phyloP scores from a whole-genome alignment of 2,797 vertebrate genomes.

The Macropodus opercularis region DNA sequence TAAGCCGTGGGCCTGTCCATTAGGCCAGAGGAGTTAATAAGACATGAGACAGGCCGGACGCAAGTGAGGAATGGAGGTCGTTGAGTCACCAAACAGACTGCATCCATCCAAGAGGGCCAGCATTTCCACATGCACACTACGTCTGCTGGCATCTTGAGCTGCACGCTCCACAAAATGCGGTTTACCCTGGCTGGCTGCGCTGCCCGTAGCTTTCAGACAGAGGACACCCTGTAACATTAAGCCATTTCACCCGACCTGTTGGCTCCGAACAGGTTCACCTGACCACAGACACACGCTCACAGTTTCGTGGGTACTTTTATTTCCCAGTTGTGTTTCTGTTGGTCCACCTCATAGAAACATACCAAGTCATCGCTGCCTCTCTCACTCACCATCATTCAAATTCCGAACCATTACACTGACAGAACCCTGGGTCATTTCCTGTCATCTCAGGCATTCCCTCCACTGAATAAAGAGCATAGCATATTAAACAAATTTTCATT shows the following conservation, averaged over 20 bases:
- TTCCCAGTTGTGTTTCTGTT: slow-evolving; percentile 57
- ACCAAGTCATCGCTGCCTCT: slow-evolving; percentile 53
- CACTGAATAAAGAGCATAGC: slow-evolving; percentile 34
- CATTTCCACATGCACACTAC: slow-evolving; percentile 40
- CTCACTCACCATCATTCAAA: slow-evolving; percentile 75
- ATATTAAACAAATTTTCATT: slow-evolving; percentile 12
- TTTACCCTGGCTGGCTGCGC: slow-evolving; percentile 38
- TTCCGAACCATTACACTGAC: slow-evolving; percentile 81
- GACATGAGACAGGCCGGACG: slow-evolving; percentile 80
- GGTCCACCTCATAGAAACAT: slow-evolving; percentile 47
- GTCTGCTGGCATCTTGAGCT: slow-evolving; percentile 17
- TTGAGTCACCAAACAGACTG: slow-evolving; percentile 77
- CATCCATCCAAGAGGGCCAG: slow-evolving; percentile 70
- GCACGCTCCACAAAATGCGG: slow-evolving; percentile 18
- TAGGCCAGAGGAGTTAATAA: slow-evolving; percentile 81
- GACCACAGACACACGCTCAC: slow-evolving; percentile 46
- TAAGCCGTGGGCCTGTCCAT: slow-evolving; percentile 80
- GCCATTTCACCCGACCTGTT: slow-evolving; percentile 59
- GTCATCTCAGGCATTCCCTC: slow-evolving; percentile 60
- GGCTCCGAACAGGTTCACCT: slow-evolving; percentile 49
- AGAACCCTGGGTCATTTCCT: slow-evolving; percentile 76
- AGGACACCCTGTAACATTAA: slow-evolving; percentile 35
- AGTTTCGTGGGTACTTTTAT: slow-evolving; percentile 60
- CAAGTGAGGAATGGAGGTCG: slow-evolving; percentile 80
- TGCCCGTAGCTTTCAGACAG: slow-evolving; percentile 40